Percentiles rank a stretch among this genome's conserved stretches.
Evolutionary conservation across 1,140 invertebrate species (phyloP).

Genomic region (Drosophila hydei): DNA sequence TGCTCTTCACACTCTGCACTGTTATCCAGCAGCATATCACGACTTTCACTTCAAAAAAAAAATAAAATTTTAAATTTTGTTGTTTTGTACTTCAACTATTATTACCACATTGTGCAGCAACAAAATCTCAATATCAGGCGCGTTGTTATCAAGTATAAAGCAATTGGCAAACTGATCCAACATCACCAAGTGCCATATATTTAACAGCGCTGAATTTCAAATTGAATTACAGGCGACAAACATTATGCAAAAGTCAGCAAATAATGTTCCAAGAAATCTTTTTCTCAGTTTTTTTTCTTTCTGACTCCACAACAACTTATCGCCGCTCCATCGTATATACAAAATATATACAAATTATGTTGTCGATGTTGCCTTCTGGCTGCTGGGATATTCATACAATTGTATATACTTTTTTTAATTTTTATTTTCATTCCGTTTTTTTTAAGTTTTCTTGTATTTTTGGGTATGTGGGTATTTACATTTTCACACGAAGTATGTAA

Average conservation of each 20-base stretch:
- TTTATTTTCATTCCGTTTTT: background rate
- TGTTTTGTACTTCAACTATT: background rate
- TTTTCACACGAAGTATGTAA: no score
- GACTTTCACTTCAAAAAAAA: constrained; percentile 23
- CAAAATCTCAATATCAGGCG: background rate
- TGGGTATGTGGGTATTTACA: no score
- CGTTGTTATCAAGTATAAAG: constrained; percentile 21
- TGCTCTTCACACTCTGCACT: background rate
- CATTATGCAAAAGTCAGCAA: constrained; percentile 23
- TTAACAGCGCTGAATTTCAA: background rate
- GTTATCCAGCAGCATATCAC: constrained; percentile 20
- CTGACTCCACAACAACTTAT: background rate
- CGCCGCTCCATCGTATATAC: background rate
- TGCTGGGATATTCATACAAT: constrained; percentile 1
- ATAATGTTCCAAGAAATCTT: constrained; percentile 16
- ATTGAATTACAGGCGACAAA: constrained; percentile 14
- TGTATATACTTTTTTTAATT: background rate
- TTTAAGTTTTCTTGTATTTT: no score
- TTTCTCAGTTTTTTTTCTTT: background rate
- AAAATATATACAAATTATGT: background rate
- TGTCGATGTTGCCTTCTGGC: no score
- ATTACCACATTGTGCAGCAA: constrained; percentile 26
- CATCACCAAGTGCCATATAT: background rate
- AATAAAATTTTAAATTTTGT: background rate
- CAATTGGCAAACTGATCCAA: constrained; percentile 22